Evolutionary conservation across 64 coral and sea anemone species (phyloP).

Genomic region (Anthopleura sola): DNA sequence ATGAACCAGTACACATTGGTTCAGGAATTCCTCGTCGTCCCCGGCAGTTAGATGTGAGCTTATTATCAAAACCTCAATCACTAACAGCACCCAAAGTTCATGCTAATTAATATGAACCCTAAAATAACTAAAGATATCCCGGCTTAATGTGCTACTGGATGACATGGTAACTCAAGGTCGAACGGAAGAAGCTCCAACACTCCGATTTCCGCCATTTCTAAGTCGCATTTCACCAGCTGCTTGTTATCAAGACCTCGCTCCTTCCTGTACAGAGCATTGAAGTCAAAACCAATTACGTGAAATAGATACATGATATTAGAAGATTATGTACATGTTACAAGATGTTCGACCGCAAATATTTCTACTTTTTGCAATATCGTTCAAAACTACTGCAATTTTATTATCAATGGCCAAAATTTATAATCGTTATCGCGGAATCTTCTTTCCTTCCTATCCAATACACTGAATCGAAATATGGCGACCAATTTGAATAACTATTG

Average conservation of each 20-base stretch:
- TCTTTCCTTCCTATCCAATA: no score
- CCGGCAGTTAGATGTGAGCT: not conserved
- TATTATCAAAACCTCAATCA: not conserved
- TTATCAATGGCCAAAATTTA: not conserved
- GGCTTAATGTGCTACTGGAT: not conserved
- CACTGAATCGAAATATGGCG: no score
- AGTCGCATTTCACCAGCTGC: not conserved
- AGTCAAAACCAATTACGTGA: not conserved
- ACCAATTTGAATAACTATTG: no score
- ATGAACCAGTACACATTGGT: not conserved
- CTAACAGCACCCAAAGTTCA: constrained; percentile 1
- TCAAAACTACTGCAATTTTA: not conserved
- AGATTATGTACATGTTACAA: not conserved
- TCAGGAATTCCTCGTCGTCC: not conserved
- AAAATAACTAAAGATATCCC: not conserved
- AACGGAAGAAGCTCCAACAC: not conserved
- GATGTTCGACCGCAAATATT: not conserved
- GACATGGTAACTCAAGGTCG: not conserved
- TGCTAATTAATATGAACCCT: not conserved
- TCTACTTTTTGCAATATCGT: not conserved
- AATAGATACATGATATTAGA: not conserved
- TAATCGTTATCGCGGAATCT: not conserved
- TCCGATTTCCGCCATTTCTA: not conserved
- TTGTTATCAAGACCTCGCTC: not conserved
- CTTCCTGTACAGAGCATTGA: not conserved